Conservation (phyloP, 2,888 invertebrate genomes). For the Lapara coniferarum region DNA sequence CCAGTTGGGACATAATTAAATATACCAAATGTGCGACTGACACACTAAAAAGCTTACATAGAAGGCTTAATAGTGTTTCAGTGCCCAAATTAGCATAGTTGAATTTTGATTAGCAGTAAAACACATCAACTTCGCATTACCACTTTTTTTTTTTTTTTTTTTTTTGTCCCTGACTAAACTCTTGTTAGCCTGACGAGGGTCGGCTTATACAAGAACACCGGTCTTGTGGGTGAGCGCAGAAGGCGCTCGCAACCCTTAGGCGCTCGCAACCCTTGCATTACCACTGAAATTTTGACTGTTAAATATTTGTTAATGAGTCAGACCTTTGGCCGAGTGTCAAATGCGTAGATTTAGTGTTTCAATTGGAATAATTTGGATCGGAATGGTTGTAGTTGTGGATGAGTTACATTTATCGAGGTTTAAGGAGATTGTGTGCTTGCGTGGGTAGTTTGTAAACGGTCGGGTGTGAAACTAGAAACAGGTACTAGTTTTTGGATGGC, state of each 20-base stretch:
- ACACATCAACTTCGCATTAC: constrained; percentile 52
- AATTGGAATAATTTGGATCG: constrained; percentile 15
- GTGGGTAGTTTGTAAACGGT: too few species aligned
- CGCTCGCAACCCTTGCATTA: too few species aligned
- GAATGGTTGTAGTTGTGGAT: background rate
- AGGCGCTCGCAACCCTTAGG: too few species aligned
- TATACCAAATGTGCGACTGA: constrained; percentile 33
- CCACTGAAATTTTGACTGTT: constrained; percentile 48
- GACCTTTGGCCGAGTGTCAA: constrained; percentile 7
- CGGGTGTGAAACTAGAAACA: too few species aligned
- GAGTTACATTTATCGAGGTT: background rate
- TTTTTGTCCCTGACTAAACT: too few species aligned
- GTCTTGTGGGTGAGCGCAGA: too few species aligned
- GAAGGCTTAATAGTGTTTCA: constrained; percentile 58
- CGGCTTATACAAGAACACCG: too few species aligned
- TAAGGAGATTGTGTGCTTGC: background rate
- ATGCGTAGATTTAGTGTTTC: constrained; percentile 10
- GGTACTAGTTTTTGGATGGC: too few species aligned
- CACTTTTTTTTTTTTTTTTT: too few species aligned
- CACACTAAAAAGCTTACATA: constrained; percentile 36
- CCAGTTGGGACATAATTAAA: constrained; percentile 37
- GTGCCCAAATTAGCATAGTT: constrained; percentile 72
- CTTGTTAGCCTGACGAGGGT: too few species aligned
- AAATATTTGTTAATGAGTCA: constrained; percentile 54
- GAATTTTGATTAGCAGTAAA: constrained; percentile 78